phyloP scores from a whole-genome alignment of 2,113 vertebrate species.

The Grantiella picta region DNA sequence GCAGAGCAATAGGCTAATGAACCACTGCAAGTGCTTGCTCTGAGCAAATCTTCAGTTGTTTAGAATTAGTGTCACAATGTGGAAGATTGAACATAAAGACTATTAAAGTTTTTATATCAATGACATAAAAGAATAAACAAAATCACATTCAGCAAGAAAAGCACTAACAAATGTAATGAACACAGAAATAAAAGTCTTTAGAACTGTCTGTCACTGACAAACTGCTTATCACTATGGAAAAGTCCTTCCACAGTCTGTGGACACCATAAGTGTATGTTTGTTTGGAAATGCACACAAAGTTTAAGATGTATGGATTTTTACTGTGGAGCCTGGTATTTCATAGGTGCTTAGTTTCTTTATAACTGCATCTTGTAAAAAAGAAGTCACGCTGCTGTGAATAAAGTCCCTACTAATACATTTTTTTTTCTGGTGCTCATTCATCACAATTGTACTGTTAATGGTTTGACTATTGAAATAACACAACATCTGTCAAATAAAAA shows the following conservation, averaged over 20 bases:
- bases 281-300: background rate
- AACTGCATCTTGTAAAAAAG: background rate
- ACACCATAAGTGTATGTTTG: background rate
- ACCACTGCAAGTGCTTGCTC: background rate
- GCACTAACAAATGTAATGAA: background rate
- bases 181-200: background rate
- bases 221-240: background rate
- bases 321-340: background rate
- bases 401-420: background rate
- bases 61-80: background rate
- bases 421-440: background rate
- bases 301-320: background rate
- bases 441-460: background rate
- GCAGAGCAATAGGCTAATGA: background rate
- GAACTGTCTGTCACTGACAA: background rate
- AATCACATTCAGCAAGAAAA: fast-evolving
- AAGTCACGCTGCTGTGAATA: background rate
- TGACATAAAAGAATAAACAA: background rate
- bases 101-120: background rate
- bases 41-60: background rate
- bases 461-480: background rate
- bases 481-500: background rate
- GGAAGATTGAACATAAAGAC: background rate
- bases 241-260: background rate
- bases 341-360: background rate